These are phyloP conservation scores for Mesoligia furuncula DNA, from an alignment of 2,888 invertebrate species.

Conservation along the genomic window DNA sequence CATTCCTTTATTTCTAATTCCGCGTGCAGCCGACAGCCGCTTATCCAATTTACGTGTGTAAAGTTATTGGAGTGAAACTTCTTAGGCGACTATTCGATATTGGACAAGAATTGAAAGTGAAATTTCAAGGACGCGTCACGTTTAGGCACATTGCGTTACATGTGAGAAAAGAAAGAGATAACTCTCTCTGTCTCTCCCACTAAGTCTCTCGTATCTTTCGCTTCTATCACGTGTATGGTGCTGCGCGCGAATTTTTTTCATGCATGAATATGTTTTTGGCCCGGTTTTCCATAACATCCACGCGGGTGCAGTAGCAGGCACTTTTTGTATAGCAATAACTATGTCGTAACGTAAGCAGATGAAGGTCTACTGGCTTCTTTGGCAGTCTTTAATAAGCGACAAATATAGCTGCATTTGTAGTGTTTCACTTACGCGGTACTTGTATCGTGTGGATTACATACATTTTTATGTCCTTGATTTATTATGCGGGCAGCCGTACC, in stretches of 20 bases:
- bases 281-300: not conserved
- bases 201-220: not conserved
- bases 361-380: slow-evolving; percentile 17
- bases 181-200: not conserved
- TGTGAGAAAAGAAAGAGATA: not conserved
- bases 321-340: not conserved
- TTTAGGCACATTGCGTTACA: not conserved
- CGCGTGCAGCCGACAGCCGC: not conserved
- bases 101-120: not conserved
- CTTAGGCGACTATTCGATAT: not conserved
- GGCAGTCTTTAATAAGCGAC: slow-evolving; percentile 14
- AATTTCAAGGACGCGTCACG: not conserved
- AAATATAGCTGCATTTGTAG: slow-evolving; percentile 29
- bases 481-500: not conserved
- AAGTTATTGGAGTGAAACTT: not conserved
- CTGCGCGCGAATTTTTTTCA: not conserved
- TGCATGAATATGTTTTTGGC: not conserved
- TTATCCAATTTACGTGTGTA: not conserved
- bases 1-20: not conserved
- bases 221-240: not conserved
- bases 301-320: not conserved
- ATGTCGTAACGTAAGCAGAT: not conserved
- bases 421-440: slow-evolving; percentile 24
- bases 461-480: slow-evolving; percentile 31
- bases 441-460: slow-evolving; percentile 21